Evolutionary conservation across 2,888 invertebrate species (phyloP).

Genomic region (Axea sp.): DNA sequence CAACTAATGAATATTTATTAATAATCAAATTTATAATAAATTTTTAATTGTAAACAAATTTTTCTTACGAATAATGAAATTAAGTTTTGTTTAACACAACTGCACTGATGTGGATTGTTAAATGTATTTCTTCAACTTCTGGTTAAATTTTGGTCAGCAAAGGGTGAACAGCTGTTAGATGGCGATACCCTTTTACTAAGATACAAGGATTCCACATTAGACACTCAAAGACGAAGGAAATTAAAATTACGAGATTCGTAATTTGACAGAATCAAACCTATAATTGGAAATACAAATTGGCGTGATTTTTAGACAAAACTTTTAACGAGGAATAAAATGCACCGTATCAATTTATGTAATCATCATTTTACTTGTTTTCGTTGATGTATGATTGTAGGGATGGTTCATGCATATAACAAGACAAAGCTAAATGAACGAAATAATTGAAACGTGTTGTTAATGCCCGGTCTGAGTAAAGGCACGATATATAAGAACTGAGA

Average conservation of each 20-base stretch:
- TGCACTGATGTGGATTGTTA: too few species aligned
- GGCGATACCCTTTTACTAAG: conserved; percentile 34
- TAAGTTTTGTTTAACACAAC: background rate
- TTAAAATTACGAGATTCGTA: background rate
- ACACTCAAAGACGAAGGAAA: conserved; percentile 15
- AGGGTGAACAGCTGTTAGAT: conserved; percentile 44
- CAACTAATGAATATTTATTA: too few species aligned
- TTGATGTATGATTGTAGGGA: background rate
- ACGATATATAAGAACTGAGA: conserved; percentile 13
- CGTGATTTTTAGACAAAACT: too few species aligned
- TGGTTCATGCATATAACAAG: background rate
- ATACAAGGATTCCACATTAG: conserved; percentile 45
- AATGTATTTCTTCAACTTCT: too few species aligned
- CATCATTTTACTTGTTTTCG: conserved; percentile 1
- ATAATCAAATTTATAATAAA: too few species aligned
- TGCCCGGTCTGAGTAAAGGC: background rate
- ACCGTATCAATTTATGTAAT: background rate
- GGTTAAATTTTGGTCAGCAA: conserved; percentile 27
- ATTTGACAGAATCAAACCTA: background rate
- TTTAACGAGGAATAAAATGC: too few species aligned
- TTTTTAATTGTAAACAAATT: too few species aligned
- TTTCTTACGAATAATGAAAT: too few species aligned
- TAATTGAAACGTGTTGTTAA: conserved; percentile 9
- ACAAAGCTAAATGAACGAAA: background rate
- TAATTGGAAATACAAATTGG: too few species aligned